A percentile compares a stretch with the other conserved stretches of the same genome.
Conservation (phyloP, 2,113 vertebrate species). For the Pseudorasbora parva region DNA sequence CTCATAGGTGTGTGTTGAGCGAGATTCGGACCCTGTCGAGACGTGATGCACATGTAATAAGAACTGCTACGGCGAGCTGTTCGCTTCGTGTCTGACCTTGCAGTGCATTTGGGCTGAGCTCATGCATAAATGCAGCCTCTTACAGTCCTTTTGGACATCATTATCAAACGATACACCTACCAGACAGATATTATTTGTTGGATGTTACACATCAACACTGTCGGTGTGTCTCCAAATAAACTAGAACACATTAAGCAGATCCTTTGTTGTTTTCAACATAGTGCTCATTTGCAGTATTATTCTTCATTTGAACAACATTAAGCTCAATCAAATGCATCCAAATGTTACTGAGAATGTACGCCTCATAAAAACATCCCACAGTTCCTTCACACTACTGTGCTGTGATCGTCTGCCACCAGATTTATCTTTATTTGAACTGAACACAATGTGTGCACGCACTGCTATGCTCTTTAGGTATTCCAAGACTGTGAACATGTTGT, state of each 20-base stretch:
- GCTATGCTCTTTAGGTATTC: conserved; percentile 25
- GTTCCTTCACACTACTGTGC: not conserved
- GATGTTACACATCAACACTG: conserved; percentile 10
- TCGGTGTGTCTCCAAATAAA: conserved; percentile 22
- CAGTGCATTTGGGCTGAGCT: conserved; percentile 42
- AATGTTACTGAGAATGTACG: conserved; percentile 16
- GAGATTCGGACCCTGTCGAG: conserved; percentile 35
- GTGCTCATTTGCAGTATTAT: not conserved
- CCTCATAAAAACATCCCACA: conserved; percentile 18
- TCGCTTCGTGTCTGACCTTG: conserved; percentile 56
- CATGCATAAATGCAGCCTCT: conserved; percentile 54
- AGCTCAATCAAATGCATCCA: conserved; percentile 35
- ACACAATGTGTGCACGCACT: not conserved
- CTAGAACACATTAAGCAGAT: conserved; percentile 20
- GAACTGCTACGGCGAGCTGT: conserved; percentile 27
- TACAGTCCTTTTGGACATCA: conserved; percentile 51
- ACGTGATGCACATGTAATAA: conserved; percentile 36
- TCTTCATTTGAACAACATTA: conserved; percentile 24
- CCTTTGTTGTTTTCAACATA: conserved; percentile 26
- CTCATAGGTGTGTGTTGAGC: conserved; percentile 5
- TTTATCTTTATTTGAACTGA: conserved; percentile 31
- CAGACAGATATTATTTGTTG: conserved; percentile 35
- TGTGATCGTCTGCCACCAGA: conserved; percentile 16
- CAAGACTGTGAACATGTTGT: conserved; percentile 21
- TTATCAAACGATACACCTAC: conserved; percentile 50